Evolutionary conservation across 2,888 invertebrate genomes (phyloP), one percentile per base, ranked within the genome.

Genomic region (Athrips mouffetella): DNA sequence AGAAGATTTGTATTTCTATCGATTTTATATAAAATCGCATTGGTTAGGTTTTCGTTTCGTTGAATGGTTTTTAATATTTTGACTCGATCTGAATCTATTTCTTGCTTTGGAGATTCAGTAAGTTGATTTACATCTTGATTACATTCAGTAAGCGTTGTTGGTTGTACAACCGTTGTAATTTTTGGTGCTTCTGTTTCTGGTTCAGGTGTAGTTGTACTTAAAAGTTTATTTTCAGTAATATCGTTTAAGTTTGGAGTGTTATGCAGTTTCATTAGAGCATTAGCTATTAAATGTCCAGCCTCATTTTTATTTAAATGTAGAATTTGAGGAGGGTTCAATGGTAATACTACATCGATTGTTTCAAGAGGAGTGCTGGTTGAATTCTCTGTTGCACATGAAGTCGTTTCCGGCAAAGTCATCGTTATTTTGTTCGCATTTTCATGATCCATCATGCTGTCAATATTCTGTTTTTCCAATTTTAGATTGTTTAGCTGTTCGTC

Each of bases 1-100:
- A 86, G 47, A 10, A 80, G 59, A 16, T 74, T 67, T 0, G 85
- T 84, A 37, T 86, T 86, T 48, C 53, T 67, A 27, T 83, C 77
- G 0, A 86, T 76, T 54, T 79, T 80, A n/a, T 64, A 67, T 13
- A 87, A 51, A 11, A 87, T 78, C 53, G 74, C 70, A 13, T 69
- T 69, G 0, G 83, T 82, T 6, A 79, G 42, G 15, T 74, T 73
- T 2, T 77, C 76, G n/a, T 80, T 80, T 45, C 63, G 61, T 47
- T 75, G 65, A 7, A 80, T 73, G 0, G 67, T 66, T 0, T 55
- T 58, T 1, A 75, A 49, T 2, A 77, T 57, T 50, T 65, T 65
- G 0, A 46, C 52, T 51, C 64, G 63, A 2, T 57, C 54, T 2
- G 46, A 33, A 5, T 62, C 50, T 35, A 48, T 10, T 4, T 10